Base-by-base conservation (phyloP, 2,888 invertebrate species). In the Tachina fera region DNA sequence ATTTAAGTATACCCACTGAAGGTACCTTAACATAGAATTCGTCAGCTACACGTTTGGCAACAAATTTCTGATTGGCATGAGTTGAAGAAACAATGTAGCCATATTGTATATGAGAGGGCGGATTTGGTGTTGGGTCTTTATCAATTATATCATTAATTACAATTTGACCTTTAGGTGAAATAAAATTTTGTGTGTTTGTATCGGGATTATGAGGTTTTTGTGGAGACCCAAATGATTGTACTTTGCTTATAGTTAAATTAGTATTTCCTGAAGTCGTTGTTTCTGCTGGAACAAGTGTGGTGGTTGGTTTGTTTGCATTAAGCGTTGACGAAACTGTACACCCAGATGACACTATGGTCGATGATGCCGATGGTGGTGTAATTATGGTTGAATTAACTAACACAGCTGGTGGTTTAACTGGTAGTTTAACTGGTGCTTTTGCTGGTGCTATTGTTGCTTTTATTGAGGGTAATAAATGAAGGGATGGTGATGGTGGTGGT, bases 1-100 rank as follows among this genome's bases (percentile, higher is more conserved):
- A 81, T n/a, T 88, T 82, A 13, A 89, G 68, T n/a, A 89, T 83
- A 4, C 90, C 90, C 4, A 88, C 83, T 0, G 88, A 87, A 5
- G 91, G 91, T 58, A 92, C 88, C 67, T 90, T 91, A 9, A 92
- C 82, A 61, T 91, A 82, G 45, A 89, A 89, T 45, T 90, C 89
- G 0, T 87, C 81, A 6, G 87, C 88, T 11, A 88, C 49, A 10
- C 88, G 80, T 75, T 91, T 92, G 3, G 88, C 91, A 4, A 90
- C 89, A 77, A 88, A 92, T 10, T 88, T 90, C 0, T 90, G 91
- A 76, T 90, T 60, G 1, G 87, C 81, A 39, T 87, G 71, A 5
- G 88, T 70, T 10, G 88, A 81, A 9, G 90, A 88, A 13, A 86
- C 87, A 70, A 92, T 78, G 45, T 88, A 90, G 5, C 91, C 91